These are phyloP conservation scores for Andricus quercusramuli DNA, from an alignment of 2,888 invertebrate genomes.

Conservation along the genomic window DNA sequence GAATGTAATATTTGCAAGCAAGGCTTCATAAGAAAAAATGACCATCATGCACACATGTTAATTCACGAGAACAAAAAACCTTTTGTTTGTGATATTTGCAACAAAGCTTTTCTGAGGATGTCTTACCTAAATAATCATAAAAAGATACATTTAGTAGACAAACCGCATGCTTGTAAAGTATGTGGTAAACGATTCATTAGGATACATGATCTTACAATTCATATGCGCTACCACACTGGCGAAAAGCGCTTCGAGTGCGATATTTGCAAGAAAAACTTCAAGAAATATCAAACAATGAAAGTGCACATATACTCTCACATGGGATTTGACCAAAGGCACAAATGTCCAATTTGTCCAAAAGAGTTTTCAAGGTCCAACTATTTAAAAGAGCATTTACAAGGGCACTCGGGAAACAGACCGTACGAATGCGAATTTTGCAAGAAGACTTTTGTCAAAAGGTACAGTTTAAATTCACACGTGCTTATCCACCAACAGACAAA, in stretches of 20 bases:
- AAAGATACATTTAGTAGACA: not conserved
- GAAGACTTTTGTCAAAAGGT: not conserved
- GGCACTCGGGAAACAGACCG: not conserved
- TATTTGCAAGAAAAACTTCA: not conserved
- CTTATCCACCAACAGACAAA: not conserved
- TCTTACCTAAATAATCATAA: constrained; percentile 19
- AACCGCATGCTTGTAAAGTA: not conserved
- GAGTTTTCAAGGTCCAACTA: constrained; percentile 1
- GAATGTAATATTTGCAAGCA: not conserved
- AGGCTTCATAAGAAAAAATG: not conserved
- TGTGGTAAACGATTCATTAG: not conserved
- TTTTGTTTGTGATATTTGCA: constrained; percentile 3
- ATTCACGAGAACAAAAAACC: constrained; percentile 1
- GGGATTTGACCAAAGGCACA: constrained; percentile 7
- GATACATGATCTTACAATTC: constrained; percentile 1
- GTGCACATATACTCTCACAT: not conserved
- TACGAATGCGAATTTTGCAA: not conserved
- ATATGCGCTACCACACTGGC: not conserved
- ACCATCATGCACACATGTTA: not conserved
- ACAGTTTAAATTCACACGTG: not conserved
- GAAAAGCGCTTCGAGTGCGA: constrained; percentile 6
- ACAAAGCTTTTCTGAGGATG: constrained; percentile 5
- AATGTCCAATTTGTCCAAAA: not conserved
- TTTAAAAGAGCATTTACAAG: constrained; percentile 3
- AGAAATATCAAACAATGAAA: constrained; percentile 1